Percentiles rank a stretch among this genome's conserved stretches.
phyloP scores from a whole-genome alignment of 64 coral and sea anemone species.

The Astreopora myriophthalma region DNA sequence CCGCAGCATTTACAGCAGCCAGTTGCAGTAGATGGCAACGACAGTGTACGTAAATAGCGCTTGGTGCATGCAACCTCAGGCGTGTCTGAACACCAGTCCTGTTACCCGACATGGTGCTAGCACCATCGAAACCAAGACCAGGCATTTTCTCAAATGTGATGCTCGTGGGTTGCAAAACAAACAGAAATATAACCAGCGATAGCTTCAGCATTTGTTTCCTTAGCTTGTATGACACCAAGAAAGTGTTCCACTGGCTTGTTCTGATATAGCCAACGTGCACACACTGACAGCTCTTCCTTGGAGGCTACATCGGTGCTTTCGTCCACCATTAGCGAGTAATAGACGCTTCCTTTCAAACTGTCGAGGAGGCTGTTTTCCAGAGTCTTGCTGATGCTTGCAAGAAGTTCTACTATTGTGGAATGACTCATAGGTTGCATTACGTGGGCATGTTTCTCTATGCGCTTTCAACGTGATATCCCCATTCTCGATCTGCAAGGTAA shows the following conservation, averaged over 20 bases:
- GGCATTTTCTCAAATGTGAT: conserved; percentile 36
- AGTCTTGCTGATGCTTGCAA: neutral
- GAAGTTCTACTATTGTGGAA: neutral
- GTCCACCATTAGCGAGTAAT: neutral
- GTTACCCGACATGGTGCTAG: conserved; percentile 23
- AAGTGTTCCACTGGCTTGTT: conserved; percentile 22
- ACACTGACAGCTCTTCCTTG: neutral
- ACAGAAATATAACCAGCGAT: neutral
- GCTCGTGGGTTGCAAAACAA: conserved; percentile 16
- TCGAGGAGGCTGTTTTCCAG: neutral
- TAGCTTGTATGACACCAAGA: conserved; percentile 10
- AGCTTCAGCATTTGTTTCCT: conserved; percentile 28
- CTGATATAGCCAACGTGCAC: neutral
- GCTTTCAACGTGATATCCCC: neutral
- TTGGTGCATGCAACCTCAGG: neutral
- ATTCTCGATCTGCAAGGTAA: neutral
- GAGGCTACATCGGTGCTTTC: conserved; percentile 7
- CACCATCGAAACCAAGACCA: conserved; percentile 40
- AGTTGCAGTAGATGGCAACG: neutral
- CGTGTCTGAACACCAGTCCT: conserved; percentile 32
- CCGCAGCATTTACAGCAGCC: neutral
- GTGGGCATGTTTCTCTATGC: neutral
- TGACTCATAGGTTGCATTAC: neutral
- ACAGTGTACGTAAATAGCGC: neutral
- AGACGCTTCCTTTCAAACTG: conserved; percentile 2